phyloP scores from a whole-genome alignment of 2,113 vertebrate genomes.

The Dipodomys merriami region DNA sequence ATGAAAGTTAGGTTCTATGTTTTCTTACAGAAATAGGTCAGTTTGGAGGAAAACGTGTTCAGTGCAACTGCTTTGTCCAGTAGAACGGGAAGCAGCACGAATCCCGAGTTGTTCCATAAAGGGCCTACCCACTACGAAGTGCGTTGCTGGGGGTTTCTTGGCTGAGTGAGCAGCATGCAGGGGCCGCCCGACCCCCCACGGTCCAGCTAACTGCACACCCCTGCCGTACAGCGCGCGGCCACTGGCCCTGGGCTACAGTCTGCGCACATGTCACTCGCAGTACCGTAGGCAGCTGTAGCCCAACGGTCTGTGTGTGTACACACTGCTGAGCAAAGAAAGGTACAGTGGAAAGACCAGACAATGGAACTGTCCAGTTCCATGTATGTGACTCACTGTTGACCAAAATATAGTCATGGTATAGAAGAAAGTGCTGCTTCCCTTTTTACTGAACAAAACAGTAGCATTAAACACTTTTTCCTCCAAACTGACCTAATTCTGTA shows the following conservation, averaged over 20 bases:
- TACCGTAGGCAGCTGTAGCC: no score
- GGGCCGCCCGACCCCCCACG: not conserved
- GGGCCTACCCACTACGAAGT: not conserved
- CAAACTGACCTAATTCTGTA: not conserved
- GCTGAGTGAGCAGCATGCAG: not conserved
- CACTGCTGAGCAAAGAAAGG: not conserved
- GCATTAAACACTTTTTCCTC: constrained; percentile 32
- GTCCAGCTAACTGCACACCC: no score
- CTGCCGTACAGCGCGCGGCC: no score
- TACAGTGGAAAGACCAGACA: not conserved
- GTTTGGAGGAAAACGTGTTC: constrained; percentile 30
- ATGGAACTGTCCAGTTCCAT: not conserved
- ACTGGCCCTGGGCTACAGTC: not conserved
- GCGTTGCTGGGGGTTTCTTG: no score
- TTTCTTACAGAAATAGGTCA: not conserved
- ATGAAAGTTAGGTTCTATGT: not conserved
- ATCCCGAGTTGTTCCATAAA: not conserved
- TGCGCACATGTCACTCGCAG: no score
- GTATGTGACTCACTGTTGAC: not conserved
- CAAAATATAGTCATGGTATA: not conserved
- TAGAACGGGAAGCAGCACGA: not conserved
- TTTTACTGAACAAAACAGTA: not conserved
- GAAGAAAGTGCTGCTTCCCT: not conserved
- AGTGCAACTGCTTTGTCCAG: not conserved
- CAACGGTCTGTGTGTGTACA: not conserved